Evolutionary conservation across 2,113 vertebrate genomes (phyloP), one percentile per base, ranked within the genome.

Genomic region (Butorides virescens): DNA sequence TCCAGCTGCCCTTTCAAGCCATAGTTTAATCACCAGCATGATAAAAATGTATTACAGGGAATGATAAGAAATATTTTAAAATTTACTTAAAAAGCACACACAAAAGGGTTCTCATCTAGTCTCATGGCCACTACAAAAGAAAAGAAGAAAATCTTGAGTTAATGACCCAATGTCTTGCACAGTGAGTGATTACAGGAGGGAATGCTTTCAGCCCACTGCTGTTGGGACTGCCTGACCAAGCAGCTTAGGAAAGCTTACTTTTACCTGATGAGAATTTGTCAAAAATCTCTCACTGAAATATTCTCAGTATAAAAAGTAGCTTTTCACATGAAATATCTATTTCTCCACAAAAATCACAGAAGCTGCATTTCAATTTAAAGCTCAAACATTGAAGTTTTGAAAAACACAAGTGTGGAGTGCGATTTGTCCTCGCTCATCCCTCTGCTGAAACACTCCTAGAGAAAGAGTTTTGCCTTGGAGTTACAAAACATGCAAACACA

Each of bases 401-500:
- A 88, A 94, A 59, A 65, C 55, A 73, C 3, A 88, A 80, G 27
- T 10, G 14, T n/a, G 49, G 49, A 55, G 13, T 26, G 50, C 2
- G 8, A 80, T 94, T 86, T 88, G 21, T 62, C 23, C 32, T 91
- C 34, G 52, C 23, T 42, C 46, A 74, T 52, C 44, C 17, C 47
- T 90, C 50, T 76, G 62, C 84, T 70, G 78, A 86, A 95, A 90
- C 11, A 9, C 19, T 77, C 47, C 65, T 11, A 42, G 22, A 77
- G 63, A 92, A 91, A 36, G 76, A 59, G 56, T 53, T 86, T 88
- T 93, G 94, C 92, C 91, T 97, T 46, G 55, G 71, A 97, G 92
- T 95, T 86, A 94, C 37, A 95, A 93, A 95, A 93, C 79, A 90
- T 67, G 82, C 82, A 92, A 83, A 78, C 50, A 58, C 17, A 70